Percentiles rank a stretch among this genome's conserved stretches.
phyloP scores from a whole-genome alignment of 2,888 invertebrate genomes.

The Byasa hedistus region DNA sequence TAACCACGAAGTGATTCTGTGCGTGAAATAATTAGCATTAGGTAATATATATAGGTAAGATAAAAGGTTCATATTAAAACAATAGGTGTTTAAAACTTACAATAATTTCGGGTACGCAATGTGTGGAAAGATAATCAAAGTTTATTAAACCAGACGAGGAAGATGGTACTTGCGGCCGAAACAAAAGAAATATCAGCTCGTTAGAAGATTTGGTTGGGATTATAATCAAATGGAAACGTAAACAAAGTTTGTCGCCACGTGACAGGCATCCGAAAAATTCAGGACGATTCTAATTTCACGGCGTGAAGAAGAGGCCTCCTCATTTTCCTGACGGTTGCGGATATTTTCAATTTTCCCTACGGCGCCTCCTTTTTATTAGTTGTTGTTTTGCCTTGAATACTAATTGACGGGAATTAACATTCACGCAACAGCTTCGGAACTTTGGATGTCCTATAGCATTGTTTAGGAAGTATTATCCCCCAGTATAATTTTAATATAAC shows the following conservation, averaged over 20 bases:
- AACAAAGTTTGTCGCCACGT: constrained; percentile 70
- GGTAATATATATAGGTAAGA: constrained; percentile 1
- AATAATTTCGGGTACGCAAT: background rate
- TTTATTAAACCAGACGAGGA: background rate
- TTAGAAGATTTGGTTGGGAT: constrained; percentile 56
- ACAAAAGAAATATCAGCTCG: constrained; percentile 47
- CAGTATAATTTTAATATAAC: constrained; percentile 4
- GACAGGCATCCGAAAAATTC: constrained; percentile 60
- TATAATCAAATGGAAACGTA: constrained; percentile 71
- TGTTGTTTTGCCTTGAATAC: constrained; percentile 76
- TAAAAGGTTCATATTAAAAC: too few species aligned
- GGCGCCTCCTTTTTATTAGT: constrained; percentile 75
- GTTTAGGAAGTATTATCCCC: constrained; percentile 3
- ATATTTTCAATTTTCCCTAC: constrained; percentile 78
- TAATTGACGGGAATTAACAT: constrained; percentile 69
- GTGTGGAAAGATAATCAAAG: background rate
- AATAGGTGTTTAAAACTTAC: background rate
- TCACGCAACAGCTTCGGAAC: constrained; percentile 50
- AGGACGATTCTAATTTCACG: constrained; percentile 69
- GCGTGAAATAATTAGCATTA: constrained; percentile 7
- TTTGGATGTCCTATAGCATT: constrained; percentile 9
- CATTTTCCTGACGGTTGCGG: constrained; percentile 76
- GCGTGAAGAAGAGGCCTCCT: constrained; percentile 69
- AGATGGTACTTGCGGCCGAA: constrained; percentile 35
- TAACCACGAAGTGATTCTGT: constrained; percentile 35